phyloP scores from a whole-genome alignment of 1,140 invertebrate genomes.

The Cheumatopsyche charites region DNA sequence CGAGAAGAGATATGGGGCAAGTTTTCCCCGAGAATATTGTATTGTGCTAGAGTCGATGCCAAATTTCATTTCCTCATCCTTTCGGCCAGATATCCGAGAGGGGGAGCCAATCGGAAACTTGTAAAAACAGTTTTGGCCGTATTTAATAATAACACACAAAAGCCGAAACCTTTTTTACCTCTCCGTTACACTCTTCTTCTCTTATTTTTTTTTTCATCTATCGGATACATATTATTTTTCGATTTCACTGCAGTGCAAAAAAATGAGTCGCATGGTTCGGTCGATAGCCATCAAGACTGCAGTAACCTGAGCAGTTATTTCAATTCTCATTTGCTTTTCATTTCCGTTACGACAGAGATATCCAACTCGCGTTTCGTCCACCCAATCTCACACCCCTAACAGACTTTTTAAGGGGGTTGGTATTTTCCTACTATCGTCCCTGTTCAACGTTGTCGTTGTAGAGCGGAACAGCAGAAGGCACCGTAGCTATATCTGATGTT shows the following conservation, averaged over 20 bases:
- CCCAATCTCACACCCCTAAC: not conserved
- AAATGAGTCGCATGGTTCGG: not conserved
- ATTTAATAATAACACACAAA: too few relatives aligned
- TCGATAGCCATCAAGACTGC: not conserved
- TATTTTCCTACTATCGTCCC: too few relatives aligned
- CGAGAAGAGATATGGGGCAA: slow-evolving; percentile 21
- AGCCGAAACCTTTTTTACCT: too few relatives aligned
- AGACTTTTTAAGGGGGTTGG: too few relatives aligned
- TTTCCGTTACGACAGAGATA: slow-evolving; percentile 29
- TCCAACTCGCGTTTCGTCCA: slow-evolving; percentile 1
- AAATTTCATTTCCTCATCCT: slow-evolving; percentile 24
- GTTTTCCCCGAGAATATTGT: slow-evolving; percentile 22
- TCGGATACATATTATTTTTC: too few relatives aligned
- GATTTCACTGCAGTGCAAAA: too few relatives aligned
- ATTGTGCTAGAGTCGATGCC: slow-evolving; percentile 25
- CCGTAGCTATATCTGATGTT: slow-evolving; percentile 21
- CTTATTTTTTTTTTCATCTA: too few relatives aligned
- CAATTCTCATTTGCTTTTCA: slow-evolving; percentile 35
- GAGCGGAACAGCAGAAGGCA: too few relatives aligned
- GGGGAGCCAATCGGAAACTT: too few relatives aligned
- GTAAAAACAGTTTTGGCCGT: too few relatives aligned
- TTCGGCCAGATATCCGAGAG: not conserved
- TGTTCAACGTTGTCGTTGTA: too few relatives aligned
- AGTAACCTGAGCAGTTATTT: slow-evolving; percentile 29
- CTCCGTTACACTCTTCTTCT: too few relatives aligned